A percentile compares a stretch with the other conserved stretches of the same genome.
Conservation (phyloP, 92 coral and sea anemone genomes). For the Heteractis magnifica region DNA sequence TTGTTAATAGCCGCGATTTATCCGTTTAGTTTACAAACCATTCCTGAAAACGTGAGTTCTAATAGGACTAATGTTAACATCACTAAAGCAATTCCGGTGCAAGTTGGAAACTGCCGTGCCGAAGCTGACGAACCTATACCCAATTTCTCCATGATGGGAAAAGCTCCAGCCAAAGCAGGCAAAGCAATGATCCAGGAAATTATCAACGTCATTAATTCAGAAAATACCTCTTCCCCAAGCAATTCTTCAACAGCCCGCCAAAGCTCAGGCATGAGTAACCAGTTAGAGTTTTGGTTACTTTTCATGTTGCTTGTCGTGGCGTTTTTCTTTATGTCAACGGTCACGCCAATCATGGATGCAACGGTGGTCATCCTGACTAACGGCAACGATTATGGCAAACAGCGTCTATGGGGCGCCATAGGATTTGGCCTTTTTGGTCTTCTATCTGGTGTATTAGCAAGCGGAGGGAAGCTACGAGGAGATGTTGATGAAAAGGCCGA, state of each 20-base stretch:
- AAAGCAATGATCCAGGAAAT: background rate
- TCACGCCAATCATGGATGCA: conserved; percentile 32
- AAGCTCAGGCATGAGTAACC: background rate
- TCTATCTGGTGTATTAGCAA: conserved; percentile 21
- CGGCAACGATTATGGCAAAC: conserved; percentile 18
- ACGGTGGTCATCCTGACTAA: background rate
- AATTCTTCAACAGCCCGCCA: background rate
- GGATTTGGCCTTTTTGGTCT: conserved; percentile 15
- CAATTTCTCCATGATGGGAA: background rate
- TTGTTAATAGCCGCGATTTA: conserved; percentile 8
- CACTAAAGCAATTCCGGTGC: background rate
- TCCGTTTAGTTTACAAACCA: background rate
- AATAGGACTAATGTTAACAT: background rate
- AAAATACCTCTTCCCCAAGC: background rate
- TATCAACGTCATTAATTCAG: too few relatives aligned
- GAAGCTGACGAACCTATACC: too few relatives aligned
- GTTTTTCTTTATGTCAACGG: conserved; percentile 19
- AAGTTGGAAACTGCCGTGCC: background rate
- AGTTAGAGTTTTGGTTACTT: background rate
- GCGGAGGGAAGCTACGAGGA: background rate
- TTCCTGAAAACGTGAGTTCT: background rate
- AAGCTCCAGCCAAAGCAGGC: background rate
- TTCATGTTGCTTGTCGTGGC: conserved; percentile 2
- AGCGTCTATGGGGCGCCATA: conserved; percentile 21
- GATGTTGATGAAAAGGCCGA: conserved; percentile 3